A percentile compares a stretch with the other conserved stretches of the same genome.
These are phyloP conservation scores for Seriola aureovittata DNA, from an alignment of 2,113 vertebrate genomes.

Conservation along the genomic window DNA sequence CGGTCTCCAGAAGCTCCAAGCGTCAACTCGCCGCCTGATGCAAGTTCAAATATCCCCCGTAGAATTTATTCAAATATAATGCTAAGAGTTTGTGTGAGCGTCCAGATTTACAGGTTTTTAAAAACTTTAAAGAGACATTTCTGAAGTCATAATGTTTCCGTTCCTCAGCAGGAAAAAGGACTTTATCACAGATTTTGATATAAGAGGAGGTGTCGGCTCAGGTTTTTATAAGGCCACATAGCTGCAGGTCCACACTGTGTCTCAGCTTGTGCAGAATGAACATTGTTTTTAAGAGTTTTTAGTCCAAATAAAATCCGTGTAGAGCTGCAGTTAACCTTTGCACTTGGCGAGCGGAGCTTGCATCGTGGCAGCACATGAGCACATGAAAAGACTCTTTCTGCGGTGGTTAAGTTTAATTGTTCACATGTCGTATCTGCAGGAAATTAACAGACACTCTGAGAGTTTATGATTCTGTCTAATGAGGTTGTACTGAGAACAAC, in stretches of 20 bases:
- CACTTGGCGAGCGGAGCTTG: neutral
- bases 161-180: neutral
- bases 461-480: neutral
- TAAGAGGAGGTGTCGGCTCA: neutral
- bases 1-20: slow-evolving; percentile 17
- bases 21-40: neutral
- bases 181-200: neutral
- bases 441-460: neutral
- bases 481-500: neutral
- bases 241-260: too few species aligned
- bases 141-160: neutral
- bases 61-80: too few species aligned
- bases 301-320: neutral
- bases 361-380: neutral
- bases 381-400: neutral
- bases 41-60: neutral
- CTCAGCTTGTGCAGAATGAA: neutral
- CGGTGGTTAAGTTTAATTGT: neutral
- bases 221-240: slow-evolving; percentile 14
- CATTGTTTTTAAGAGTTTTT: neutral
- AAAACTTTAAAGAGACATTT: neutral
- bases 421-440: neutral
- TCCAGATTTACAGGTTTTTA: slow-evolving; percentile 1
- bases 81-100: too few species aligned
- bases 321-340: neutral